Evolutionary conservation across 2,113 vertebrate genomes (phyloP), one percentile per base, ranked within the genome.

Genomic region (Pterocles orientalis): DNA sequence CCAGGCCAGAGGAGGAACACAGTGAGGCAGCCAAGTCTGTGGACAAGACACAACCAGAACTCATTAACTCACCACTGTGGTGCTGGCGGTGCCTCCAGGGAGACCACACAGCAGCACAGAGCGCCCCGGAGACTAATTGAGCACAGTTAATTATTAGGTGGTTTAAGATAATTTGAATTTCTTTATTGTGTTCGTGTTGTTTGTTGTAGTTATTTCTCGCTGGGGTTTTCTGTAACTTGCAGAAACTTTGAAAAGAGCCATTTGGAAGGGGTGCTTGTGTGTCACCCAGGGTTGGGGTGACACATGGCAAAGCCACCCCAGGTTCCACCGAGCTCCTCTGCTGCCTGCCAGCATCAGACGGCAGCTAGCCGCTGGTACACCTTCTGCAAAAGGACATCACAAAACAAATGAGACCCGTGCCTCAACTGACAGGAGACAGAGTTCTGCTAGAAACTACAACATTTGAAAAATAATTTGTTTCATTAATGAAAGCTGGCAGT

Each of bases 51-150:
- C 57, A 91, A 82, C 88, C 94, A 96, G 88, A 88, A 69, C 82
- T 92, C 70, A 76, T 94, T 92, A 96, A 90, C 66, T 95, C 88
- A 57, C 82, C 3, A 0, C 70, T 82, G 62, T 17, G 66, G 90
- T 95, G 90, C 84, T 75, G 90, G 10, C 5, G 2, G 19, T 82
- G 92, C 94, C 95, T 80, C 66, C 82, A 69, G 94, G 95, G 90
- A 95, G 95, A 96, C 94, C 96, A 94, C 95, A 97, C 90, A 94
- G 85, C 71, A 80, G 64, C 76, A 88, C 82, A 83, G 82, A 92
- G 71, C 75, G 93, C 54, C 95, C 80, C 17, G 0, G 76, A 88
- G 86, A 81, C 79, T 95, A 93, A 96, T 29, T 93, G 86, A 93
- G 70, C 68, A 3, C 0, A 0, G 71, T 62, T 96, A 93, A 94